Conservation (phyloP, 2,888 invertebrate species). For the Megaustenia siamemsis region DNA sequence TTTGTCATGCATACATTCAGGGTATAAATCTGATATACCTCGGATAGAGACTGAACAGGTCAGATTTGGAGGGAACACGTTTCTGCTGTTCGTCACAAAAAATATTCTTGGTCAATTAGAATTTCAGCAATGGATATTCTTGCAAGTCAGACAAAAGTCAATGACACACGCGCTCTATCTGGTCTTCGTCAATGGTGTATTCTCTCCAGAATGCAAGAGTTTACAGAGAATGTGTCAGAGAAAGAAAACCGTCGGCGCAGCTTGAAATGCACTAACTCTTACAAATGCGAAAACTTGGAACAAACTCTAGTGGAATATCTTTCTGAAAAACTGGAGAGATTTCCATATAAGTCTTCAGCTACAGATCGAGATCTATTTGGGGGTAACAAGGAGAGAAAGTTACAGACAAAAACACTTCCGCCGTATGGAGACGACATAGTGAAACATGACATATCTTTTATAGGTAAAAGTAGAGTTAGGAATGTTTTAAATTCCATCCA, state of each 20-base stretch:
- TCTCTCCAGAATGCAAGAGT: not conserved
- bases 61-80: not conserved
- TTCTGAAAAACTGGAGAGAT: not conserved
- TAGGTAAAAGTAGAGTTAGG: not conserved
- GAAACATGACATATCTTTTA: not conserved
- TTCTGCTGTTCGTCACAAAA: not conserved
- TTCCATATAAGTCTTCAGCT: no score
- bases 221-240: not conserved
- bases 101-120: not conserved
- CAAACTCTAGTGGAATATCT: conserved; percentile 29
- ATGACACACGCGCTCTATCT: not conserved
- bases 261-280: no score
- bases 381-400: not conserved
- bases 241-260: no score
- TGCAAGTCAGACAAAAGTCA: not conserved
- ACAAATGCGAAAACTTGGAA: not conserved
- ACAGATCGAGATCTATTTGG: no score
- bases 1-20: not conserved
- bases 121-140: conserved; percentile 5
- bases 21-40: not conserved
- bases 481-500: not conserved
- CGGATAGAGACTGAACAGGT: not conserved
- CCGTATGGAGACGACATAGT: no score
- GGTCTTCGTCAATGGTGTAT: not conserved
- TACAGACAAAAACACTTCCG: not conserved